A percentile compares a stretch with the other conserved stretches of the same genome.
Evolutionary conservation across 2,113 vertebrate species (phyloP).

Genomic region (Chloroceryle aenea): DNA sequence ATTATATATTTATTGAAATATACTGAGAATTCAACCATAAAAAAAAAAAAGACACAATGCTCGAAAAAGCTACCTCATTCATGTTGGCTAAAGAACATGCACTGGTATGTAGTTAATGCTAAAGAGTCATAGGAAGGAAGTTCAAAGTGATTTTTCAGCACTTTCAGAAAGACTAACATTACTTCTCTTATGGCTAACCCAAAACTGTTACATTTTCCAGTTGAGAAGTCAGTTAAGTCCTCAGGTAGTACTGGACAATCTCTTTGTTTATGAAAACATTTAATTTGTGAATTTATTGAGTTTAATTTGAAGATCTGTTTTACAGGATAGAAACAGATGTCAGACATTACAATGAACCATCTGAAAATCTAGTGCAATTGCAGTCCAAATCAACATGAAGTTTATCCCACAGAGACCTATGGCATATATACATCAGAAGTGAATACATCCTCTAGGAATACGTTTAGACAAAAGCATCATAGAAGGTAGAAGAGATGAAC

Average conservation of each 20-base stretch:
- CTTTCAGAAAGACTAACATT: not conserved
- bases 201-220: not conserved
- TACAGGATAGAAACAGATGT: not conserved
- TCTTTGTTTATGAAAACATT: not conserved
- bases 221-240: not conserved
- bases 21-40: not conserved
- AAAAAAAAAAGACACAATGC: not conserved
- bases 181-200: not conserved
- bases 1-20: not conserved
- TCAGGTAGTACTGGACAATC: not conserved
- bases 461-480: not conserved
- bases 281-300: not conserved
- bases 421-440: not conserved
- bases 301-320: not conserved
- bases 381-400: not conserved
- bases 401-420: not conserved
- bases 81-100: not conserved
- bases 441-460: not conserved
- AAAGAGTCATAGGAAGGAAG: not conserved
- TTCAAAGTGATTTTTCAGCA: not conserved
- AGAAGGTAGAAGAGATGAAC: not conserved
- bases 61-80: not conserved
- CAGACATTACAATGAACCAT: not conserved
- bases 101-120: not conserved
- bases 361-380: not conserved